Base-by-base conservation (phyloP, 2,888 invertebrate species). In the Xanthia icteritia region DNA sequence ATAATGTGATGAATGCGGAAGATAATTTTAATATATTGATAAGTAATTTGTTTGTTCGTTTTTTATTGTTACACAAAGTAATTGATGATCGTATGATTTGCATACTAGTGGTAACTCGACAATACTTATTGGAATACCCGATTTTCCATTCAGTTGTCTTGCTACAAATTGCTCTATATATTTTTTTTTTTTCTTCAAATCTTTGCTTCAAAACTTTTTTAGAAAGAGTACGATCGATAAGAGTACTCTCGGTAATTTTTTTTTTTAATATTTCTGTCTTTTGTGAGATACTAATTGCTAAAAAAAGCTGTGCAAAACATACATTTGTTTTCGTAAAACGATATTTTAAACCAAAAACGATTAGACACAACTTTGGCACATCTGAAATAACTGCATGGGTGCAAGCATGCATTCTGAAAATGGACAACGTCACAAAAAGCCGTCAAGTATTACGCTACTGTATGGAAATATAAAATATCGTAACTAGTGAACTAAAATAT, bases 1-100 rank as follows among this genome's bases (percentile, higher is more conserved):
- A 74, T 84, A 64, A 67, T 51, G 60, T 74, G 71, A 76, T 72
- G 63, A 65, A 76, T 71, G 64, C 76, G 82, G 81, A 81, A 86
- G 82, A 77, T 79, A 65, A 65, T 51, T 27, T 68, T 76, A 74
- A 71, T 73, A 69, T 39, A 74, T 70, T 23, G 63, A 61, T 73
- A 58, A 69, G 51, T 69, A 48, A 63, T 66, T 45, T 68, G 65
- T 66, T 56, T 73, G 27, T 27, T 4, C 13, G 9, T 60, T 61
- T 79, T 82, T 80, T 75, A 23, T 68, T 70, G 64, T 42, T 74
- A 72, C 54, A 45, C 56, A 11, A 71, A 75, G 42, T 75, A 70
- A 76, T 82, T 73, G 61, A 27, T 61, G 69, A 60, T 58, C 36
- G 4, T 48, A n/a, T 17, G 45, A 74, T 74, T 74, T 63, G n/a